Evolutionary conservation across 2,113 vertebrate genomes (phyloP).

Genomic region (Oryzias woworae): DNA sequence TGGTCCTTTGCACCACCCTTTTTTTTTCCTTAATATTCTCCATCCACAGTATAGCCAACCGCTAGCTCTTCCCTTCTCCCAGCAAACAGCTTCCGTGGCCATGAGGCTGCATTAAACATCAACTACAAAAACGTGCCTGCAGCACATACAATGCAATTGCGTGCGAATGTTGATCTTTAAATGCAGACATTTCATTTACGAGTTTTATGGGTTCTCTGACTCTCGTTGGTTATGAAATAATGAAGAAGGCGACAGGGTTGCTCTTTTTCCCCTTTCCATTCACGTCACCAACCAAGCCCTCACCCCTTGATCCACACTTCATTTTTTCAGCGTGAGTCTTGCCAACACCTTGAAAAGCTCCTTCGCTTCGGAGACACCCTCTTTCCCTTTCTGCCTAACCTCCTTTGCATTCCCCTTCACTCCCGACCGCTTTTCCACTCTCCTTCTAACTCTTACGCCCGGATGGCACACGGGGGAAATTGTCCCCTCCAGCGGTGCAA

Average conservation of each 20-base stretch:
- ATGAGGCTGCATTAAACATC: slow-evolving; percentile 87
- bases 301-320: slow-evolving; percentile 71
- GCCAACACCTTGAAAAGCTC: slow-evolving; percentile 36
- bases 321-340: slow-evolving; percentile 11
- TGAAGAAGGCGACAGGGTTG: no score
- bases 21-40: slow-evolving; percentile 71
- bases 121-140: slow-evolving; percentile 79
- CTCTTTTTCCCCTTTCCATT: slow-evolving; percentile 68
- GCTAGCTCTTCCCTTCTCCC: slow-evolving; percentile 20
- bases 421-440: slow-evolving; percentile 5
- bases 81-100: slow-evolving; percentile 66
- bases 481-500: slow-evolving; percentile 33
- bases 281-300: slow-evolving; percentile 79
- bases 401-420: slow-evolving; percentile 16
- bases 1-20: slow-evolving; percentile 82
- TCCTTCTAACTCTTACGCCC: slow-evolving; percentile 7
- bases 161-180: slow-evolving; percentile 17
- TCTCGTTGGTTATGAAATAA: no score
- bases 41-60: slow-evolving; percentile 84
- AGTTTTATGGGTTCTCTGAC: no score
- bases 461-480: slow-evolving; percentile 23
- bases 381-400: slow-evolving; percentile 12
- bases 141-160: slow-evolving; percentile 73
- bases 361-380: slow-evolving; percentile 4
- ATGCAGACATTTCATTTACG: slow-evolving; percentile 43